Conservation (phyloP, 2,888 invertebrate genomes). For the Oeneis ivallda region DNA sequence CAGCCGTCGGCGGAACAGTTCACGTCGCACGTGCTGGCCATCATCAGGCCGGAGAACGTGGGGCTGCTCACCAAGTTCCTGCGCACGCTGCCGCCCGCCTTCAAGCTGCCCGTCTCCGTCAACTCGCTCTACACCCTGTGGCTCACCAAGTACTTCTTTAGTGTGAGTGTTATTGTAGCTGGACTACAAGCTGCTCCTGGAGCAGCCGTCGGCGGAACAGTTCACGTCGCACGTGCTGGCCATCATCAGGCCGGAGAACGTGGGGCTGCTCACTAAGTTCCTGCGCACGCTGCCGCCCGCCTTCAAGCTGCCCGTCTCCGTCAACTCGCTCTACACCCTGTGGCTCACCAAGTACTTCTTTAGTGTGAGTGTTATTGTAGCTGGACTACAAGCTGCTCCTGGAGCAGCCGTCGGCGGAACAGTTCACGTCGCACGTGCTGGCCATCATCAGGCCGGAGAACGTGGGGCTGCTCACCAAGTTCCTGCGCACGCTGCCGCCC, state of each 20-base stretch:
- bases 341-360: constrained; percentile 75
- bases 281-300: constrained; percentile 66
- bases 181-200: constrained; percentile 78
- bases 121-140: too few relatives aligned
- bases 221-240: constrained; percentile 54
- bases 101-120: too few relatives aligned
- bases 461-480: constrained; percentile 64
- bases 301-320: constrained; percentile 54
- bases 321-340: constrained; percentile 60
- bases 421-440: constrained; percentile 55
- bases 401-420: constrained; percentile 50
- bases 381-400: constrained; percentile 79
- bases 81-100: too few relatives aligned
- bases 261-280: constrained; percentile 66
- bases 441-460: constrained; percentile 60
- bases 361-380: constrained; percentile 63
- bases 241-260: constrained; percentile 62
- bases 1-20: too few relatives aligned
- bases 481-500: constrained; percentile 68
- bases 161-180: constrained; percentile 48
- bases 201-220: constrained; percentile 49
- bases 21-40: too few relatives aligned
- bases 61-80: too few relatives aligned
- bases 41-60: too few relatives aligned
- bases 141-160: too few relatives aligned